A percentile compares a stretch with the other conserved stretches of the same genome.
Evolutionary conservation across 2,113 vertebrate species (phyloP).

Genomic region (Muntiacus reevesi): DNA sequence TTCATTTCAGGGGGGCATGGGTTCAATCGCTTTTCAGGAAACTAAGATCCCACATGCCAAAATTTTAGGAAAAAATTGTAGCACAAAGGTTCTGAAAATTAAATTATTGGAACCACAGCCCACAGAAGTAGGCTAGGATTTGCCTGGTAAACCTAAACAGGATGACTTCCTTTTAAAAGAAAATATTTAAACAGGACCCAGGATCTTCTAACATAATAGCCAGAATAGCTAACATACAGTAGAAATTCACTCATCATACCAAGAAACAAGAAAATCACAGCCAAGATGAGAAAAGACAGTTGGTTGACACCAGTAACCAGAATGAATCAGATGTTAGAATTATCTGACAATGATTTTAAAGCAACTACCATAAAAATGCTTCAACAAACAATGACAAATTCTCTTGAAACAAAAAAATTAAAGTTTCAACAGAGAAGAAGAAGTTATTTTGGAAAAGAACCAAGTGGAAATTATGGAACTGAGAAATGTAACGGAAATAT

Average conservation of each 20-base stretch:
- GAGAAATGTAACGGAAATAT: not conserved
- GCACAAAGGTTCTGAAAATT: not conserved
- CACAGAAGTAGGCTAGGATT: not conserved
- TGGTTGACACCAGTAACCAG: not conserved
- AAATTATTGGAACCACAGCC: not conserved
- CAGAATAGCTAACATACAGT: not conserved
- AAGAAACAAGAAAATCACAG: not conserved
- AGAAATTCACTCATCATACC: not conserved
- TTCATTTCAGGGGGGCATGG: not conserved
- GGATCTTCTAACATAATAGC: not conserved
- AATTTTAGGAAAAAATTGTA: not conserved
- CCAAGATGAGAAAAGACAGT: not conserved
- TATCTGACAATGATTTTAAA: not conserved
- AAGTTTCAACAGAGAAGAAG: not conserved
- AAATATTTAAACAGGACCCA: not conserved
- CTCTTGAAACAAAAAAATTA: not conserved
- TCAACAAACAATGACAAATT: not conserved
- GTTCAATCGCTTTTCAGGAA: not conserved
- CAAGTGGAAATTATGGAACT: not conserved
- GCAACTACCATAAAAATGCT: not conserved
- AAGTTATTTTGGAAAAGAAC: not conserved
- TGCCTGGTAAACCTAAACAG: not conserved
- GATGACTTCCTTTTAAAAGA: not conserved
- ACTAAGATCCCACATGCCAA: not conserved
- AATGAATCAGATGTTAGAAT: not conserved